These are phyloP conservation scores for Buteo buteo DNA, from an alignment of 2,113 vertebrate genomes.

Conservation along the genomic window DNA sequence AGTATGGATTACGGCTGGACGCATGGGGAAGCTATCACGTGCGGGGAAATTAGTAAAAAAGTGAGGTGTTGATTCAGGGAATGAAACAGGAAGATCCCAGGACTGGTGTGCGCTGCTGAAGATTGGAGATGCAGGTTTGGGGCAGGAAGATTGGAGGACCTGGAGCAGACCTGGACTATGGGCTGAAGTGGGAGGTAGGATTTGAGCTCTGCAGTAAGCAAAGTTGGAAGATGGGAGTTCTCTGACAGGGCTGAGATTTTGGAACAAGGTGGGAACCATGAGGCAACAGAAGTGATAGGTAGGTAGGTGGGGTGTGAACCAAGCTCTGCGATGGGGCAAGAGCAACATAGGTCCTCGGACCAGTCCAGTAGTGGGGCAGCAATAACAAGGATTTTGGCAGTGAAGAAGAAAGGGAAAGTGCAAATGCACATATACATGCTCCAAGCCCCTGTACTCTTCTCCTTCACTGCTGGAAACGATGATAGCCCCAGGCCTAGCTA, in stretches of 20 bases:
- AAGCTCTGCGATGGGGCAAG: accelerated
- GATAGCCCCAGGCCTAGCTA: not conserved
- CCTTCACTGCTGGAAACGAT: not conserved
- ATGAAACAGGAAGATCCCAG: not conserved
- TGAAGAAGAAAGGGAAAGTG: not conserved
- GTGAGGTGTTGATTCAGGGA: not conserved
- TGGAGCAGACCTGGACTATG: not conserved
- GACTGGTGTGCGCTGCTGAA: not conserved
- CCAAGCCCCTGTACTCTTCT: not conserved
- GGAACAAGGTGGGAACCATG: not conserved
- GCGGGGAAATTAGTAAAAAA: not conserved
- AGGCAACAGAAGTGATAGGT: not conserved
- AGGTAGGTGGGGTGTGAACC: not conserved
- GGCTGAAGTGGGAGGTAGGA: not conserved
- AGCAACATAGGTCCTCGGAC: accelerated
- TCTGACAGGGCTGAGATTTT: not conserved
- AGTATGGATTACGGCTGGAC: not conserved
- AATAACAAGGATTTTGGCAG: not conserved
- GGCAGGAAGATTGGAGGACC: not conserved
- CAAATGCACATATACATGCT: not conserved
- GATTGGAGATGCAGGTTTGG: not conserved
- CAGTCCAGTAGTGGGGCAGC: not conserved
- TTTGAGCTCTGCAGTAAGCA: not conserved
- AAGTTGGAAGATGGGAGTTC: not conserved
- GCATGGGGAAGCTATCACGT: not conserved